These are phyloP conservation scores for Oikopleura vanhoeffeni DNA, from an alignment of 23 tunicate species.

Conservation along the genomic window DNA sequence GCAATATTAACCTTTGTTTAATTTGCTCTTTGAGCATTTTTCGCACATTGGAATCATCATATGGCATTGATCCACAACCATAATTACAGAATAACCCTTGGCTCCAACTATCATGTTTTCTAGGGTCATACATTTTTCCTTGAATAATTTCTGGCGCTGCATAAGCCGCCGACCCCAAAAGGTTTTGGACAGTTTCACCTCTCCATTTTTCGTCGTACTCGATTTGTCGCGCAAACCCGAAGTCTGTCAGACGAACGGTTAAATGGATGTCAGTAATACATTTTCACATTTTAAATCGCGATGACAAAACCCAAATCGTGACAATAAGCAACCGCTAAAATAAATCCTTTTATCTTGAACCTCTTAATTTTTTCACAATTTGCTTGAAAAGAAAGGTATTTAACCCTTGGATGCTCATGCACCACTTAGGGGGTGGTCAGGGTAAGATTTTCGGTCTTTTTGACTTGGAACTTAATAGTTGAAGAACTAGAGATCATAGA, in stretches of 20 bases:
- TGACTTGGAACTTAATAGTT: no score
- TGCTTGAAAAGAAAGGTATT: no score
- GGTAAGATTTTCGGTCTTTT: no score
- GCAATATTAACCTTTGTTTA: no score
- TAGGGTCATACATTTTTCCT: slow-evolving; percentile 79
- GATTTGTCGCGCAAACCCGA: slow-evolving; percentile 71
- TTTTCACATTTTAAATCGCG: no score
- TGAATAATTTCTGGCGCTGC: slow-evolving; percentile 92
- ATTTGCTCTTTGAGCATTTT: slow-evolving; percentile 86
- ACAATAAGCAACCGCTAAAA: background rate
- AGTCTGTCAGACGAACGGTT: slow-evolving; percentile 33
- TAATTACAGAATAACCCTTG: slow-evolving; percentile 77
- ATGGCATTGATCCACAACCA: slow-evolving; percentile 89
- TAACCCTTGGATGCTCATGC: no score
- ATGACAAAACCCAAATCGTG: background rate
- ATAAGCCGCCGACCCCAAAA: slow-evolving; percentile 87
- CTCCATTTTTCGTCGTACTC: slow-evolving; percentile 21
- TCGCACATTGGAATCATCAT: slow-evolving; percentile 81
- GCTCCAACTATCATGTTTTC: slow-evolving; percentile 87
- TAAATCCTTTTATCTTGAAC: no score
- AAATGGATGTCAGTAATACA: no score
- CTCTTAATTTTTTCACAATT: no score
- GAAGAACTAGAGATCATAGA: no score
- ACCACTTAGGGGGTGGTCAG: no score
- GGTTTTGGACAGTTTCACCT: slow-evolving; percentile 57